Evolutionary conservation across 2,113 vertebrate species (phyloP), one percentile per base, ranked within the genome.

Genomic region (Lasiurus borealis): DNA sequence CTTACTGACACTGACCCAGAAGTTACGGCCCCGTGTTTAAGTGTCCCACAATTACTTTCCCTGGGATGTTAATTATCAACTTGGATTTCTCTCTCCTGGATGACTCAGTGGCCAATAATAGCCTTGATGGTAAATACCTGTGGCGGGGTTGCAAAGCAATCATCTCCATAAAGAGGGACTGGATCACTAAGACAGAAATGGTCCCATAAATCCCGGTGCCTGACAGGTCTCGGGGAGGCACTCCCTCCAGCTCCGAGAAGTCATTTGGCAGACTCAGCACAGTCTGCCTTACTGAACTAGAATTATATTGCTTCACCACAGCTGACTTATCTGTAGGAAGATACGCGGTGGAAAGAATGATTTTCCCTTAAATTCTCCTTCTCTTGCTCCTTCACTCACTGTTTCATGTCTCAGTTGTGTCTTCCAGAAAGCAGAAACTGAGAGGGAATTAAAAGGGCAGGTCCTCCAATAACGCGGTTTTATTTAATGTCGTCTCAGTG

Each of bases 131-230:
- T 96, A 97, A 98, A 96, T 95, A 96, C 46, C 77, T 64, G 81
- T 96, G 87, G 87, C 90, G 95, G 54, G 66, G 66, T 50, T 93
- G 92, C 68, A 95, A 96, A 97, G 87, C 75, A 97, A 96, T 85
- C 54, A 72, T 96, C 75, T 78, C 86, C 80, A 18, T 73, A 52
- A 83, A 96, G 96, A 93, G 94, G 2, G 89, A 97, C 89, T 90
- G 96, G 85, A 78, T 97, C 93, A 93, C 87, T 77, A 96, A 92
- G 52, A 96, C 48, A 85, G 92, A 98, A 97, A 96, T 66, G 77
- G 64, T 59, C 90, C 86, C 96, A 97, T 98, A 98, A 98, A 91
- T 98, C 95, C 97, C 93, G 83, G 46, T 34, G 78, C 76, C 91
- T 98, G 97, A 97, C 97, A 97, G 91, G 0, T 1, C 90, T 96